phyloP scores from a whole-genome alignment of 2,797 vertebrate genomes.

The Tolypeutes matacus region DNA sequence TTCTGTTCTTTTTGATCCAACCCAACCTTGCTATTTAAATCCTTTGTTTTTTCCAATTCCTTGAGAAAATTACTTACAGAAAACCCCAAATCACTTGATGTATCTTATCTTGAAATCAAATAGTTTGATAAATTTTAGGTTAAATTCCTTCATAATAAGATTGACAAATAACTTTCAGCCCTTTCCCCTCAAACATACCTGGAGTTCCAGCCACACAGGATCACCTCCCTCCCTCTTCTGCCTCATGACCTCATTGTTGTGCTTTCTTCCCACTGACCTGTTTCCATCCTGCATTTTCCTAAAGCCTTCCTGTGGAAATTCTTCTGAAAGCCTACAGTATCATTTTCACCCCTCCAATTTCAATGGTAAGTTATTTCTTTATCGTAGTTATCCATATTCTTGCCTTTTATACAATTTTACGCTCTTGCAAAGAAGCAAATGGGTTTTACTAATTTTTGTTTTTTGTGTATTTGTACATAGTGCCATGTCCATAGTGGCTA shows the following conservation, averaged over 20 bases:
- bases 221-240: background rate
- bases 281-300: background rate
- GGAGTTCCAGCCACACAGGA: background rate
- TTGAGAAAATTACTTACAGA: background rate
- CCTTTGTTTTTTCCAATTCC: background rate
- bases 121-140: background rate
- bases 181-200: background rate
- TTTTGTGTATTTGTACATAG: too few relatives aligned
- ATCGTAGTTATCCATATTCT: background rate
- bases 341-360: background rate
- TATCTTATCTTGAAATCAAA: slow-evolving; percentile 13
- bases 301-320: background rate
- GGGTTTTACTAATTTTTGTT: background rate
- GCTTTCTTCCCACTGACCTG: background rate
- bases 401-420: background rate
- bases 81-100: background rate
- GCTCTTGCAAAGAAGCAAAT: background rate
- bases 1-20: background rate
- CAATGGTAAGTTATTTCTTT: background rate
- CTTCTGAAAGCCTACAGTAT: background rate
- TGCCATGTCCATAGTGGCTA: background rate
- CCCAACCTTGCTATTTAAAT: background rate
- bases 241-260: background rate
- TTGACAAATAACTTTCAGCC: background rate
- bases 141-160: background rate